Percentiles rank a stretch among this genome's conserved stretches.
These are phyloP conservation scores for Poecilia wingei DNA, from an alignment of 2,797 vertebrate species.

Conservation along the genomic window DNA sequence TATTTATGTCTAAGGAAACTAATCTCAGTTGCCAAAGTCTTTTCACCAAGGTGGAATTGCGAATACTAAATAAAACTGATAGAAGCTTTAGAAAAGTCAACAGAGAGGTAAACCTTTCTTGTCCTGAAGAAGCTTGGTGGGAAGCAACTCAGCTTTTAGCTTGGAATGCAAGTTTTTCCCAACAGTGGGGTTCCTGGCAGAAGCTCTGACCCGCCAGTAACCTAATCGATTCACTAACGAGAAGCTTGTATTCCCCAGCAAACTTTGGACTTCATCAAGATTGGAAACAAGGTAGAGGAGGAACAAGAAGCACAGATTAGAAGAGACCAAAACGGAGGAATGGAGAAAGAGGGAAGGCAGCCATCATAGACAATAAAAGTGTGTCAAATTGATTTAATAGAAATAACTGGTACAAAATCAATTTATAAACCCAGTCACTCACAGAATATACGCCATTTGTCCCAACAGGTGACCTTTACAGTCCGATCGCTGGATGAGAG, in stretches of 20 bases:
- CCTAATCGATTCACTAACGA: conserved; percentile 78
- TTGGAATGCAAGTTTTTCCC: conserved; percentile 87
- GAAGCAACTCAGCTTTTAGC: conserved; percentile 82
- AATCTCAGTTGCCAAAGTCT: conserved; percentile 40
- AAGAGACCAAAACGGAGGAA: conserved; percentile 10
- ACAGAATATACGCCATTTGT: conserved; percentile 36
- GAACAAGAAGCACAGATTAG: conserved; percentile 24
- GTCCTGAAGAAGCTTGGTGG: conserved; percentile 81
- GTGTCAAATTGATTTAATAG: conserved; percentile 26
- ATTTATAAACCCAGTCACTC: conserved; percentile 21
- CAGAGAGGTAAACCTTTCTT: conserved; percentile 60
- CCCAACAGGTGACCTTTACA: conserved; percentile 76
- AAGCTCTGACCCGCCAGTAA: conserved; percentile 79
- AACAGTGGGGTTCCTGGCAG: conserved; percentile 86
- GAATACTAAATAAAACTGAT: conserved; percentile 41
- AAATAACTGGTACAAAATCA: conserved; percentile 41
- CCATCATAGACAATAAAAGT: conserved; percentile 42
- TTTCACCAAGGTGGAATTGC: conserved; percentile 23
- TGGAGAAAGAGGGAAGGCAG: conserved; percentile 17
- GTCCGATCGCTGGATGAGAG: conserved; percentile 62
- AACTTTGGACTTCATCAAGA: conserved; percentile 80
- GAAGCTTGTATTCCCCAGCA: conserved; percentile 81
- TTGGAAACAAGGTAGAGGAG: conserved; percentile 61
- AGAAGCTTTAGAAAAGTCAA: conserved; percentile 14
- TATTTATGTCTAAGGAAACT: conserved; percentile 56